phyloP scores from a whole-genome alignment of 2,113 vertebrate species.

The Amazona guildingii region DNA sequence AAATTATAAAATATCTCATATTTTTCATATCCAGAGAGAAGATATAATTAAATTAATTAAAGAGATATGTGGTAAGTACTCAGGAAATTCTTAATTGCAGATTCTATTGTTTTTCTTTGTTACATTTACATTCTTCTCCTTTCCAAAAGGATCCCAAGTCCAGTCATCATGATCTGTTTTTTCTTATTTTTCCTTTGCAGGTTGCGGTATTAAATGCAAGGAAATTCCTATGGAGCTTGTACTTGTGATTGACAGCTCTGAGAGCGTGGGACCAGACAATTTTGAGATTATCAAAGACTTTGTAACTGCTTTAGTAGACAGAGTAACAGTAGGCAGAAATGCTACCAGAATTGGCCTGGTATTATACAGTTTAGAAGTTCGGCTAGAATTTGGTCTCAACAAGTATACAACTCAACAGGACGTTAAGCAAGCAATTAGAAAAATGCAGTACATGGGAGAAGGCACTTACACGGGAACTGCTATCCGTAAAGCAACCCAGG shows the following conservation, averaged over 20 bases:
- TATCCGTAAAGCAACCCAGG: constrained; percentile 87
- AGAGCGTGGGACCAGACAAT: constrained; percentile 91
- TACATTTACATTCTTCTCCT: neutral
- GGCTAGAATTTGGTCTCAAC: constrained; percentile 84
- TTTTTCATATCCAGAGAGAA: constrained; percentile 79
- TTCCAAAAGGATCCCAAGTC: neutral
- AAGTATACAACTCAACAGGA: constrained; percentile 81
- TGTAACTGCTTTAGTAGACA: constrained; percentile 86
- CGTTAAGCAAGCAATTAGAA: constrained; percentile 85
- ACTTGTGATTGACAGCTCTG: constrained; percentile 93
- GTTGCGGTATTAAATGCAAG: constrained; percentile 91
- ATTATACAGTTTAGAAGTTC: constrained; percentile 88
- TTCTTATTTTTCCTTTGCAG: constrained; percentile 67
- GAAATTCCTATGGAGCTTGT: constrained; percentile 93
- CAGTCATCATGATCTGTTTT: neutral
- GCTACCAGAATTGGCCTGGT: constrained; percentile 88
- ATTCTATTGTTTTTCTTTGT: neutral
- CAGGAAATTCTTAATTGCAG: neutral
- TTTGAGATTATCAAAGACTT: constrained; percentile 94
- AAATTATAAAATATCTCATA: neutral
- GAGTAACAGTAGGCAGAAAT: constrained; percentile 86
- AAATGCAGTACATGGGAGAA: constrained; percentile 89
- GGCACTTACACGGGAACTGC: constrained; percentile 90
- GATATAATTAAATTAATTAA: constrained; percentile 90
- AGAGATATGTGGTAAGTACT: constrained; percentile 88